Evolutionary conservation across 1,140 invertebrate species (phyloP).

Genomic region (Temnothorax longispinosus): DNA sequence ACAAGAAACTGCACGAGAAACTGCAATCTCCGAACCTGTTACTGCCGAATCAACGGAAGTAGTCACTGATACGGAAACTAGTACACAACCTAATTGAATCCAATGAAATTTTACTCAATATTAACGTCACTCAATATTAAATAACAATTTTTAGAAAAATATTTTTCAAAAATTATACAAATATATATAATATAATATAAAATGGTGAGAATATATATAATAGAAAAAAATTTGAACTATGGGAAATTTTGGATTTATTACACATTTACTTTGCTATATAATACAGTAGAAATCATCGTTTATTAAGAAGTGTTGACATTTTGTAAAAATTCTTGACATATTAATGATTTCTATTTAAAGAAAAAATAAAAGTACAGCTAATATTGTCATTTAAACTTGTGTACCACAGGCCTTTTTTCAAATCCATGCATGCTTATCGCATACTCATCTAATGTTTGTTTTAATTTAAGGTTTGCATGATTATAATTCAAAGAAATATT

Average conservation of each 20-base stretch:
- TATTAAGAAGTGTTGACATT: background rate
- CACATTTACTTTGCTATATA: background rate
- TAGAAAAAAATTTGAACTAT: background rate
- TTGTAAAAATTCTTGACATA: background rate
- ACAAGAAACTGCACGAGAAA: background rate
- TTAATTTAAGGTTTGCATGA: background rate
- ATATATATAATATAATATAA: background rate
- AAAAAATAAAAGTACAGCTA: background rate
- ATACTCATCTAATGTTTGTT: background rate
- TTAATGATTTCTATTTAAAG: background rate
- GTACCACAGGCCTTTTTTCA: background rate
- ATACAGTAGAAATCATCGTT: background rate
- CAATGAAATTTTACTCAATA: background rate
- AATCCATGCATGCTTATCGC: background rate
- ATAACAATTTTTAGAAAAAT: background rate
- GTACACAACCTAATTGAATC: conserved; percentile 4
- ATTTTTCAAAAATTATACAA: background rate
- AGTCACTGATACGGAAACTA: background rate
- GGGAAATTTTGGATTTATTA: background rate
- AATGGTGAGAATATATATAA: background rate
- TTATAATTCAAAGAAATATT: background rate
- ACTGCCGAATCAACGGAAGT: background rate
- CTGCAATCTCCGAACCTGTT: background rate
- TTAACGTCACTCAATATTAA: background rate
- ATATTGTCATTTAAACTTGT: background rate